A percentile compares a stretch with the other conserved stretches of the same genome.
Evolutionary conservation across 2,888 invertebrate genomes (phyloP).

Genomic region (Nephrotoma guestfalica): DNA sequence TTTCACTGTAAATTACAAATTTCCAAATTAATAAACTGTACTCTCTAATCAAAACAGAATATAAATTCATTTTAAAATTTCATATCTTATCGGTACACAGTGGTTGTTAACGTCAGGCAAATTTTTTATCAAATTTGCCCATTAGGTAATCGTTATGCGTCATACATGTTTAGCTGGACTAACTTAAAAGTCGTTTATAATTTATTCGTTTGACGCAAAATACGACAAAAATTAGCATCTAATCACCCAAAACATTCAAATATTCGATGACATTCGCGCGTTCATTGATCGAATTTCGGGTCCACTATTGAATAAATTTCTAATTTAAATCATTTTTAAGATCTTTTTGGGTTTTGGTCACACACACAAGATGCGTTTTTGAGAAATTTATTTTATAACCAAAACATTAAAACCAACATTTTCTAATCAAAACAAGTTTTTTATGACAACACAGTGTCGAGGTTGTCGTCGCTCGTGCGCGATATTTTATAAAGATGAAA

Average conservation of each 20-base stretch:
- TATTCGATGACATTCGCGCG: no score
- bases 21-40: no score
- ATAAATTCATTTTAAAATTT: no score
- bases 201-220: background rate
- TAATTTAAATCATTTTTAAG: background rate
- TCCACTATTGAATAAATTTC: background rate
- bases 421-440: background rate
- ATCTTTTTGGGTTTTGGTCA: background rate
- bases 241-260: background rate
- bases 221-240: no score
- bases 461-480: background rate
- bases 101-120: background rate
- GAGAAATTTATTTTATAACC: background rate
- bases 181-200: no score
- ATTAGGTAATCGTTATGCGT: background rate
- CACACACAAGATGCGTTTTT: background rate
- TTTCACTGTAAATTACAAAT: no score
- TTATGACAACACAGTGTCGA: background rate
- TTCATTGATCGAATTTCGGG: background rate
- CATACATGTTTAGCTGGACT: background rate
- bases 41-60: no score
- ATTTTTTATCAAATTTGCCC: background rate
- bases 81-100: background rate
- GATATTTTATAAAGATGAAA: background rate
- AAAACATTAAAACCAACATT: background rate